These are phyloP conservation scores for Mystacides longicornis DNA, from an alignment of 2,888 invertebrate species.

Conservation along the genomic window DNA sequence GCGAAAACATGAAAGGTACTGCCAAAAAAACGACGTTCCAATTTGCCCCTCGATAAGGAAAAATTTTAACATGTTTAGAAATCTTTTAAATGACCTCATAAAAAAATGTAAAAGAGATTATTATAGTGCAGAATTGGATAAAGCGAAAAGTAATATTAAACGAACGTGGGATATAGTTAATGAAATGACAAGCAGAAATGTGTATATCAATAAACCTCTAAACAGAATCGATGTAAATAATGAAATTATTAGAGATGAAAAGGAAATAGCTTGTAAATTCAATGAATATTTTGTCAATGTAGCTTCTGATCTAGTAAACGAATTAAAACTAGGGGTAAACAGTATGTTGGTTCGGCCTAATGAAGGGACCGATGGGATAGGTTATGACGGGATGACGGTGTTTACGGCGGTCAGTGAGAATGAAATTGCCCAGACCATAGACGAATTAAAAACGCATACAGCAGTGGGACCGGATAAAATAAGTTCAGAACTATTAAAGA, in stretches of 20 bases:
- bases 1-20: neutral
- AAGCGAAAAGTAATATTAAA: too few relatives aligned
- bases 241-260: neutral
- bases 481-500: neutral
- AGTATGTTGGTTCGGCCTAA: neutral
- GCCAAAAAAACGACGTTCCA: too few relatives aligned
- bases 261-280: neutral
- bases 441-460: neutral
- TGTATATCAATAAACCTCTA: neutral
- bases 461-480: neutral
- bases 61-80: too few relatives aligned
- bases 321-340: neutral
- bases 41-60: too few relatives aligned
- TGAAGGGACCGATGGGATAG: neutral
- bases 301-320: neutral
- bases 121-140: too few relatives aligned
- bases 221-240: neutral
- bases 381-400: neutral
- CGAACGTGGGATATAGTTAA: neutral
- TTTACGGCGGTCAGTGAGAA: neutral
- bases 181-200: neutral
- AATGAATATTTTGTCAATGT: neutral
- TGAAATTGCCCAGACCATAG: neutral
- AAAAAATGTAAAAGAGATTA: too few relatives aligned
- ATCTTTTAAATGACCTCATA: too few relatives aligned